Base-by-base conservation (phyloP, 2,888 invertebrate species). In the Orthosia gothica region DNA sequence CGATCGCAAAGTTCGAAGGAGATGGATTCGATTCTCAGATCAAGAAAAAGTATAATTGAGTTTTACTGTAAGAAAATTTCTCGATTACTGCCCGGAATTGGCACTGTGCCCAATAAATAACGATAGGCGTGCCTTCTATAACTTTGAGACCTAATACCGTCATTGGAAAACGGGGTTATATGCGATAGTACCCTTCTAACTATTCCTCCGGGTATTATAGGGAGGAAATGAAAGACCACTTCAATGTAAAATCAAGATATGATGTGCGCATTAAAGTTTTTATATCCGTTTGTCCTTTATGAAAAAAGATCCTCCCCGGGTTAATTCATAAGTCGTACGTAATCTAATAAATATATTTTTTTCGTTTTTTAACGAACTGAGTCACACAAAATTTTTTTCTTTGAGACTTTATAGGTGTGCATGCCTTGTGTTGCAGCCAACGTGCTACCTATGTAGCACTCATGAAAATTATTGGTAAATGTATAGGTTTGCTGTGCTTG, bases 31-130 rank as follows among this genome's bases (percentile, higher is more conserved):
- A 59, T 54, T 55, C 49, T 20, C 47, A 49, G 47, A 70, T 63
- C 62, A 49, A 74, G 80, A 69, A 81, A 83, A 81, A 81, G 81
- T 84, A 81, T 84, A 84, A 84, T 84, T 81, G 81, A 84, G 81
- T 84, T 80, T 84, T 67, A 81, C 84, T 84, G 52, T 74, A 84
- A 81, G 75, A 74, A 81, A 81, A 84, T 67, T 83, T 80, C 81
- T 81, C 84, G 84, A 84, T 81, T 84, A 81, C 69, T 63, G 54
- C 12, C 69, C 65, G 47, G 75, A 80, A 84, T 84, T 81, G 84
- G 84, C 80, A 84, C 81, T 81, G 75, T 81, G 81, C 81, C 81
- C 81, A 81, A 84, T 84, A 81, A 81, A 84, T 81, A 84, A 84
- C 84, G 84, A 81, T 84, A 81, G 81, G 84, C 84, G 74, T 74